Evolutionary conservation across 2,797 vertebrate genomes (phyloP).

Genomic region (Yasuhikotakia modesta): DNA sequence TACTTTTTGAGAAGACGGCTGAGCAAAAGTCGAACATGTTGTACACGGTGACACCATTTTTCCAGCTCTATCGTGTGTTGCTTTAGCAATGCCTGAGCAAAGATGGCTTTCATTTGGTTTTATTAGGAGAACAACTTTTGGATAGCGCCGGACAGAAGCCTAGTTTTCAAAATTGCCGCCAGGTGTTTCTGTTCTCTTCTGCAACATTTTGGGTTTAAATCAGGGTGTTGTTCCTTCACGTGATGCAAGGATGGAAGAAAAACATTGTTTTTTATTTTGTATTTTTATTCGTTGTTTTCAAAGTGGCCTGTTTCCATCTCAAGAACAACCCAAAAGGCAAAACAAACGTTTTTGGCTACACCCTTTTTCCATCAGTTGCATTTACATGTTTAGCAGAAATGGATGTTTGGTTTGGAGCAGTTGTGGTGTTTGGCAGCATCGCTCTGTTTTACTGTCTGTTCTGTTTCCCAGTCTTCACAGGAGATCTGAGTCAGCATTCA

Average conservation of each 20-base stretch:
- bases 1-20: background rate
- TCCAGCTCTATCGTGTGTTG: constrained; percentile 67
- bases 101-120: constrained; percentile 76
- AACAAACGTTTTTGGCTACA: background rate
- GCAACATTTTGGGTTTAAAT: background rate
- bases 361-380: background rate
- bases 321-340: background rate
- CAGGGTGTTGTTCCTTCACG: background rate
- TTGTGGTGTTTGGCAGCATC: constrained; percentile 15
- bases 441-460: constrained; percentile 18
- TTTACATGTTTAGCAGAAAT: background rate
- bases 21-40: background rate
- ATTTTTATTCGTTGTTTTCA: constrained; percentile 15
- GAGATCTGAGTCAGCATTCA: constrained; percentile 31
- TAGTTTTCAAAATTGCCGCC: constrained; percentile 47
- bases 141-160: constrained; percentile 64
- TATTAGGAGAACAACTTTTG: constrained; percentile 59
- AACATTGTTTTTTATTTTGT: background rate
- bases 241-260: background rate
- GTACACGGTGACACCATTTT: constrained; percentile 45
- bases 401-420: constrained; percentile 31
- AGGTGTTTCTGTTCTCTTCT: constrained; percentile 51
- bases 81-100: constrained; percentile 64
- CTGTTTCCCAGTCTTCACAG: constrained; percentile 10
- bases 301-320: constrained; percentile 1